These are phyloP conservation scores for Nemotelus pantherinus DNA, from an alignment of 2,888 invertebrate species.

Conservation along the genomic window DNA sequence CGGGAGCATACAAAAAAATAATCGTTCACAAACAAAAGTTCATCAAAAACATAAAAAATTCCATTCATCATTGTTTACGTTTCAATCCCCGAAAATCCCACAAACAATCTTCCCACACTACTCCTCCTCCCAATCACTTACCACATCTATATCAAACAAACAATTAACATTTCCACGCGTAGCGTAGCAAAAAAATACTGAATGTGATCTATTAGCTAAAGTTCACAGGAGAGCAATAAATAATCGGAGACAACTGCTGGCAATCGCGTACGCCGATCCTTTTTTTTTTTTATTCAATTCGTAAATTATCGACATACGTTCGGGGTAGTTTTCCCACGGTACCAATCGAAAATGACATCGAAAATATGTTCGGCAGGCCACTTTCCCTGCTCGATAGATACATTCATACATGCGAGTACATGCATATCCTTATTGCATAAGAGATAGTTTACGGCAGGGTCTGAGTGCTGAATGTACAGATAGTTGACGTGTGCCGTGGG, in stretches of 20 bases:
- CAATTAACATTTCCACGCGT: constrained; percentile 60
- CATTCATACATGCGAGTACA: neutral
- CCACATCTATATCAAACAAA: constrained; percentile 60
- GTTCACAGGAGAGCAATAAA: constrained; percentile 40
- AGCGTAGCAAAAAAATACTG: constrained; percentile 35
- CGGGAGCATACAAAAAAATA: too few relatives aligned
- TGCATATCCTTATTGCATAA: neutral
- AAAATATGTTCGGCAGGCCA: constrained; percentile 47
- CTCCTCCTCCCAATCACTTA: constrained; percentile 47
- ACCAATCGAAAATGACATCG: constrained; percentile 45
- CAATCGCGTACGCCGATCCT: neutral
- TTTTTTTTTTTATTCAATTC: constrained; percentile 39
- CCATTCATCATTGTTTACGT: neutral
- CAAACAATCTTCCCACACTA: constrained; percentile 60
- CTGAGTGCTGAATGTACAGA: constrained; percentile 2
- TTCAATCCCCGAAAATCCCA: constrained; percentile 53
- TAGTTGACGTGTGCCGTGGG: constrained; percentile 46
- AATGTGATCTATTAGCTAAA: constrained; percentile 18
- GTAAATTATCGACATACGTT: constrained; percentile 49
- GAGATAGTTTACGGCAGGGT: constrained; percentile 17
- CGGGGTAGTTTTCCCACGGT: constrained; percentile 47
- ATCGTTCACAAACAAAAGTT: too few relatives aligned
- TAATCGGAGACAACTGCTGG: constrained; percentile 29
- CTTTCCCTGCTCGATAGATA: constrained; percentile 39
- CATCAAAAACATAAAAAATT: too few relatives aligned